A percentile compares a stretch with the other conserved stretches of the same genome.
These are phyloP conservation scores for Caiman crocodilus DNA, from an alignment of 2,797 vertebrate genomes.

Conservation along the genomic window DNA sequence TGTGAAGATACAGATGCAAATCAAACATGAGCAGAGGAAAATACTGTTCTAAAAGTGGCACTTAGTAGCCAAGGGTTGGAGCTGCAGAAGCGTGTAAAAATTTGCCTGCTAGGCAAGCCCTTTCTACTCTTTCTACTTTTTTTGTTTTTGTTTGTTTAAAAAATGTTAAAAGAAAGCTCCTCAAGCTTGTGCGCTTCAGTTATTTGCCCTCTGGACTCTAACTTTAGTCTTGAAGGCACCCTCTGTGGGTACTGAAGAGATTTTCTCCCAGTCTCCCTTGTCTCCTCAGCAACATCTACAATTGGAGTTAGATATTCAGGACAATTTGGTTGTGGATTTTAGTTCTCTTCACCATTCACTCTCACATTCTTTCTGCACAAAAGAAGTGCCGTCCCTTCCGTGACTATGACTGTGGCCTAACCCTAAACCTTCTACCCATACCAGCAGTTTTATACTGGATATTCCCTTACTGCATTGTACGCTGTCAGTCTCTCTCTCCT, in stretches of 20 bases:
- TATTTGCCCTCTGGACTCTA: background rate
- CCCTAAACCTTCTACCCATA: background rate
- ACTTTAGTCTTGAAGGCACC: background rate
- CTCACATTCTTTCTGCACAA: accelerated
- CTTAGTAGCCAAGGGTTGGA: conserved; percentile 56
- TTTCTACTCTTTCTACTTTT: background rate
- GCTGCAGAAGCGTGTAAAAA: conserved; percentile 19
- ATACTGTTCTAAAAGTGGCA: conserved; percentile 45
- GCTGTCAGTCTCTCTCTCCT: background rate
- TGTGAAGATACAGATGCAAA: conserved; percentile 48
- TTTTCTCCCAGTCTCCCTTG: background rate
- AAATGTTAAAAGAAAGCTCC: background rate
- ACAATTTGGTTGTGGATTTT: background rate
- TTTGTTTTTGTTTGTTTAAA: background rate
- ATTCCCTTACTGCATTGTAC: background rate
- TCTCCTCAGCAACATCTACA: background rate
- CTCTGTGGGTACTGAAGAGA: accelerated
- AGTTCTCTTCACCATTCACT: background rate
- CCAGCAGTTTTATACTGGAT: too few relatives aligned
- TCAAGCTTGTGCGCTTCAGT: background rate
- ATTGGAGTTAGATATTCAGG: accelerated
- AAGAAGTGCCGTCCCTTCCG: background rate
- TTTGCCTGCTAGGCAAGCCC: conserved; percentile 36
- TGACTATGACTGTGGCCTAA: background rate
- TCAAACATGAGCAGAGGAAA: conserved; percentile 23